Base-by-base conservation (phyloP, 2,888 invertebrate genomes). In the Imbricaverruca yamaguchii region DNA sequence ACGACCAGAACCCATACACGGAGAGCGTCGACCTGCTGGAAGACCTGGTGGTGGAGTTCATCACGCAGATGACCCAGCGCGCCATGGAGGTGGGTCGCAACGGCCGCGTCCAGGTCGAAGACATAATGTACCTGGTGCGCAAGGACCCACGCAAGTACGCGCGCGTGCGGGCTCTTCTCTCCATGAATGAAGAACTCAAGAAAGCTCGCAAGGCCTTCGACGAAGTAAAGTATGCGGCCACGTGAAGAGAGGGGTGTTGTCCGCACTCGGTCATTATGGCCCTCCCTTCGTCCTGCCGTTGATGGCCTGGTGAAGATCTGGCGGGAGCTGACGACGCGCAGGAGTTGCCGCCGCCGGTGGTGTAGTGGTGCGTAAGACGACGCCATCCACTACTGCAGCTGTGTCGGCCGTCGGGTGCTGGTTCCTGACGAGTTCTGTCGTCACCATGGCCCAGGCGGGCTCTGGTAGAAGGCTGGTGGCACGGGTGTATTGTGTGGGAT, bases 141-240 rank as follows among this genome's bases (percentile, higher is more conserved):
- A 98, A 98, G 89, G 99, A 99, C 89, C 91, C 92, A 63, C 91
- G 98, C 84, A 99, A 99, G 88, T 99, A 96, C 89, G 97, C 98
- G 4, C 91, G 99, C 85, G 98, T 99, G 0, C 97, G 97, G 89
- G 98, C 98, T 88, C 89, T 98, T 63, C 89, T 98, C 0, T 95
- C 95, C 77, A 98, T 99, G 98, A 99, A 98, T 88, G 99, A 99
- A 88, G 98, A 99, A 88, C 89, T 99, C 80, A 97, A 98, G 89
- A 95, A 97, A 88, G 99, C 99, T 21, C 91, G 99, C 85, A 99
- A 99, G 89, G 98, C 98, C 83, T 99, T 99, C 89, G 99, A 99
- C 89, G 98, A 97, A 91, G 95, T 95, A 84, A 96, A 96, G 92
- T 96, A 95, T 90, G 95, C 94, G 90, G 94, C 94, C 92, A 90